Conservation (phyloP, 2,888 invertebrate genomes). For the Tribolium freemani region DNA sequence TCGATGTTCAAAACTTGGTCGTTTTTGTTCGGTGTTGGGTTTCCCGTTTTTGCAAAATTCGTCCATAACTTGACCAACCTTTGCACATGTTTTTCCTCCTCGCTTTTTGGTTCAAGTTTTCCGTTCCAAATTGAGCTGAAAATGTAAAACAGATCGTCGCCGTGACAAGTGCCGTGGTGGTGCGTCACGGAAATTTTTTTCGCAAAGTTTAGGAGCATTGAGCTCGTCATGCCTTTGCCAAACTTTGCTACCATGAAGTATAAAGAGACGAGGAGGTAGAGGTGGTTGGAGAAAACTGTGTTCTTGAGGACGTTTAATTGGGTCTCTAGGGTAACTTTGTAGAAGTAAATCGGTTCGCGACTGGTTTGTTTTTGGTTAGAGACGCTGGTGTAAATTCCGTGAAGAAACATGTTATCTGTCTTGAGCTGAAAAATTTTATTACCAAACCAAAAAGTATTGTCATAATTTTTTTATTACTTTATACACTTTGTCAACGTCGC, state of each 20-base stretch:
- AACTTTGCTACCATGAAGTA: constrained; percentile 52
- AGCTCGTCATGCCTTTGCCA: constrained; percentile 45
- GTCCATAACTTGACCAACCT: constrained; percentile 62
- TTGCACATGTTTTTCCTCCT: constrained; percentile 57
- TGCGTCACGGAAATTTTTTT: constrained; percentile 45
- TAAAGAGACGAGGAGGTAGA: constrained; percentile 45
- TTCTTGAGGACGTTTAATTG: constrained; percentile 57
- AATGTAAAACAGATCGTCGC: constrained; percentile 60
- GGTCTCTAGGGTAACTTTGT: constrained; percentile 58
- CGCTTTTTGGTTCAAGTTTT: constrained; percentile 44
- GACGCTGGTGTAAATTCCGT: constrained; percentile 55
- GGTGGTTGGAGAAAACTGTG: constrained; percentile 49
- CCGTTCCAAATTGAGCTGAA: constrained; percentile 55
- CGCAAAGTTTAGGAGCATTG: constrained; percentile 42
- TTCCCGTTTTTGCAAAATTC: constrained; percentile 60
- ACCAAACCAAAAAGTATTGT: background rate
- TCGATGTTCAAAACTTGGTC: constrained; percentile 53
- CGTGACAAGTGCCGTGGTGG: constrained; percentile 58
- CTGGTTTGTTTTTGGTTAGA: constrained; percentile 46
- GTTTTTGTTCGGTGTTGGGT: constrained; percentile 56
- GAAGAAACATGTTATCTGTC: constrained; percentile 60
- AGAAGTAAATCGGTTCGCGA: constrained; percentile 56
- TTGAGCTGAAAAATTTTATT: constrained; percentile 54
- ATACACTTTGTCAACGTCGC: constrained; percentile 56
- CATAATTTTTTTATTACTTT: constrained; percentile 20